These are phyloP conservation scores for Apteryx mantelli DNA, from an alignment of 2,113 vertebrate species.

Conservation along the genomic window DNA sequence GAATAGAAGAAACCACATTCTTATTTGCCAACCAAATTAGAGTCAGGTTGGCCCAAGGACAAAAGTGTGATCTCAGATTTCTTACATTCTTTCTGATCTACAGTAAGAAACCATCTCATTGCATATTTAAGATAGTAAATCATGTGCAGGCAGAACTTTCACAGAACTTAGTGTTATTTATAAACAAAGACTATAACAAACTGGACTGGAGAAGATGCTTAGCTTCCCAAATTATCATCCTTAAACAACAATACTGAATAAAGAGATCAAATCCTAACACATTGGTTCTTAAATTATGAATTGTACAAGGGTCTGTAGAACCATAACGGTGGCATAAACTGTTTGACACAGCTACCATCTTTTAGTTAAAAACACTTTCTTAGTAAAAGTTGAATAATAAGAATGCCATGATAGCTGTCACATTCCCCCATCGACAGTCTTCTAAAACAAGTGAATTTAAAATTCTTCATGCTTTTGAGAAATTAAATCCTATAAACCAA, in stretches of 20 bases:
- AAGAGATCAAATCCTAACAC: not conserved
- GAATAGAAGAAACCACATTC: not conserved
- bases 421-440: not conserved
- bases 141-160: not conserved
- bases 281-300: not conserved
- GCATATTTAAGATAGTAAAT: not conserved
- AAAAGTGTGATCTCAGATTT: not conserved
- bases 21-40: not conserved
- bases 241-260: not conserved
- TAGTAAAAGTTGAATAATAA: not conserved
- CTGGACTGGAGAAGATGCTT: not conserved
- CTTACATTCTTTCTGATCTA: not conserved
- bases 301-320: accelerated
- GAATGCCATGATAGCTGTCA: not conserved
- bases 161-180: not conserved
- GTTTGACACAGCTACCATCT: not conserved
- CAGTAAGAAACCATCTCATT: not conserved
- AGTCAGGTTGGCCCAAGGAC: not conserved
- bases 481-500: not conserved
- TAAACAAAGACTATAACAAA: too few relatives aligned
- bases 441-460: not conserved
- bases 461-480: not conserved
- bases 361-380: not conserved
- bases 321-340: not conserved
- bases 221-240: not conserved